Base-by-base conservation (phyloP, 1,140 invertebrate species). In the Eulimnadia texana region DNA sequence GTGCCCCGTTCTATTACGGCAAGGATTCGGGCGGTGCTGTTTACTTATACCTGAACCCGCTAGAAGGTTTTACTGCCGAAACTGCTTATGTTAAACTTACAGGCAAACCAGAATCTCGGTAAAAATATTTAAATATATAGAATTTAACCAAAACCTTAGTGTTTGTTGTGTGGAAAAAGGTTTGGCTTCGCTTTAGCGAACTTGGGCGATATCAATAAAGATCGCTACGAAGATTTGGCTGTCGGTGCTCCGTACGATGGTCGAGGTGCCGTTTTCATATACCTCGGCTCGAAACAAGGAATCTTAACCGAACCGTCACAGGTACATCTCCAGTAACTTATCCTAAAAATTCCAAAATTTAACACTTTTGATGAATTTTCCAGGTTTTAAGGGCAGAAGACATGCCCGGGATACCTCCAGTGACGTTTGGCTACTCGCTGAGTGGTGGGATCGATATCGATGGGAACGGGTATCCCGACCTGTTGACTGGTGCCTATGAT, bases 221-320 rank as follows among this genome's bases (percentile, higher is more conserved):
- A 96, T 72, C 84, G 84, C 0, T 91, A 81, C 69, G 85, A 88
- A 67, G 93, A 96, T 71, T 75, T 96, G 52, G 91, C 90, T 0
- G 82, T 96, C 58, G 93, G 93, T 19, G 91, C 92, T 22, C 93
- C 92, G 0, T 95, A 93, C 70, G 90, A 93, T 73, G 83, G 80
- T 1, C 87, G 86, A n/a, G 77, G 77, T 13, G 79, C 84, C 2
- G 84, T 96, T 50, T 94, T 92, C 69, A 88, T 96, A 66, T 92
- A 86, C 74, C 74, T 93, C 62, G 91, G 91, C 6, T 82, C 84
- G 24, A 79, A 76, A 52, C 78, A 82, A 65, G 89, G 90, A 0
- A 75, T 93, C 1, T 80, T 82, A 51, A 70, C 71, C 3, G 82
- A 84, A 70, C 85, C 86, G 1, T 84, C 86, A 50, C 90, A 92